Conservation (phyloP, 2,888 invertebrate genomes). For the Tiliacea citrago region DNA sequence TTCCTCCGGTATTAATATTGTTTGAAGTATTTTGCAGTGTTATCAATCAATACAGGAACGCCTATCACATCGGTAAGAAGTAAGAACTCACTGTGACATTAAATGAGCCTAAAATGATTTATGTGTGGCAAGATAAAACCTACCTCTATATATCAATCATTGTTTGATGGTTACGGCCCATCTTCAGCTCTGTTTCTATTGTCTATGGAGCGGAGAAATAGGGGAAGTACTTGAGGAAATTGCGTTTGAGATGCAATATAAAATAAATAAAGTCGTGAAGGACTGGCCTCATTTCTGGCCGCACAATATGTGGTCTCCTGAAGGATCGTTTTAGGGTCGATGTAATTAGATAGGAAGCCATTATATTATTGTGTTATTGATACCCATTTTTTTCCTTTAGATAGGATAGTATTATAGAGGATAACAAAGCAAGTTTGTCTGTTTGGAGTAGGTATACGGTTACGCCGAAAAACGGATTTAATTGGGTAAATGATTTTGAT, state of each 20-base stretch:
- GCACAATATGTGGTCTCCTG: conserved; percentile 25
- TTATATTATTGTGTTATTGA: conserved; percentile 22
- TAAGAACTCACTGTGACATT: conserved; percentile 69
- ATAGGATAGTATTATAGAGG: background rate
- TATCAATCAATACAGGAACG: conserved; percentile 73
- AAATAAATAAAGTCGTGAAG: conserved; percentile 44
- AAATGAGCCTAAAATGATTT: conserved; percentile 77
- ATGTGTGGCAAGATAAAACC: conserved; percentile 73
- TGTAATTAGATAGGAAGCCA: conserved; percentile 40
- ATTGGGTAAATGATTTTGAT: background rate
- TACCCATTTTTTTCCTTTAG: background rate
- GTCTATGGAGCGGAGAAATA: conserved; percentile 61
- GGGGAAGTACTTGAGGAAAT: conserved; percentile 47
- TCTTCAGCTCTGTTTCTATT: conserved; percentile 59
- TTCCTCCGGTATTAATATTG: conserved; percentile 6
- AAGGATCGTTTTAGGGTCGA: conserved; percentile 31
- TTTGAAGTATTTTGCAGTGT: conserved; percentile 50
- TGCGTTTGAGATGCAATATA: conserved; percentile 47
- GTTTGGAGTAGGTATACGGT: background rate
- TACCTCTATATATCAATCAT: conserved; percentile 72
- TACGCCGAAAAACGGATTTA: background rate
- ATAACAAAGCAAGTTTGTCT: background rate
- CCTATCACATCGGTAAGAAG: conserved; percentile 69
- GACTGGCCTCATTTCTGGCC: conserved; percentile 39
- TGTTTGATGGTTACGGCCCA: conserved; percentile 50